Evolutionary conservation across 1,140 invertebrate species (phyloP).

Genomic region (Mizuhopecten yessoensis): DNA sequence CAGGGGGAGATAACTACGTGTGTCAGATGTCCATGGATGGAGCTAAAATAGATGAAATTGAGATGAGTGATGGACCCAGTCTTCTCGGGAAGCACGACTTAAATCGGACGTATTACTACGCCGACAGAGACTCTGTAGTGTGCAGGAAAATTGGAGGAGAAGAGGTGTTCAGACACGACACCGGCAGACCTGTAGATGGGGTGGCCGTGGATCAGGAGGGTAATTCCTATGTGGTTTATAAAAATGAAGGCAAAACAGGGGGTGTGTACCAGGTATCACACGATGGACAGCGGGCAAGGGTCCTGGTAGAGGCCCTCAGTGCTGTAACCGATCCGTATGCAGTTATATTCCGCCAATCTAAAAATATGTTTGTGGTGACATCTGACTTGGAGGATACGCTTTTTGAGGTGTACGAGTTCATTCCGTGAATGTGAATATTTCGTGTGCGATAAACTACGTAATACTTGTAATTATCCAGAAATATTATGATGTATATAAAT

Average conservation of each 20-base stretch:
- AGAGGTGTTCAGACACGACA: background rate
- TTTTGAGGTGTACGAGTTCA: background rate
- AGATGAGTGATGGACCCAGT: background rate
- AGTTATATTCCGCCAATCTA: background rate
- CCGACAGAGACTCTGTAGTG: background rate
- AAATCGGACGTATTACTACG: background rate
- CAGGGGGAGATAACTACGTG: background rate
- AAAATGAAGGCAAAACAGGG: background rate
- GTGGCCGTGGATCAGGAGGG: background rate
- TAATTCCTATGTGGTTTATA: background rate
- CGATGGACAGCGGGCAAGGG: background rate
- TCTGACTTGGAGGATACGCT: background rate
- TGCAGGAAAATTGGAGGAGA: background rate
- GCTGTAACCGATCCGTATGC: background rate
- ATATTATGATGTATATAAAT: too few relatives aligned
- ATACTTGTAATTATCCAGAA: too few relatives aligned
- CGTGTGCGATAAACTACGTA: too few relatives aligned
- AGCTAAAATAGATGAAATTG: background rate
- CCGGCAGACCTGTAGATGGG: background rate
- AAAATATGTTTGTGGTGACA: background rate
- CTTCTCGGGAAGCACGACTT: background rate
- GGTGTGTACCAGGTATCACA: slow-evolving; percentile 7
- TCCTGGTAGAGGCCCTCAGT: background rate
- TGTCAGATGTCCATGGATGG: background rate
- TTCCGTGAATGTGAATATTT: background rate